A percentile compares a stretch with the other conserved stretches of the same genome.
Conservation (phyloP, 2,888 invertebrate species). For the Darwinula stevensoni region DNA sequence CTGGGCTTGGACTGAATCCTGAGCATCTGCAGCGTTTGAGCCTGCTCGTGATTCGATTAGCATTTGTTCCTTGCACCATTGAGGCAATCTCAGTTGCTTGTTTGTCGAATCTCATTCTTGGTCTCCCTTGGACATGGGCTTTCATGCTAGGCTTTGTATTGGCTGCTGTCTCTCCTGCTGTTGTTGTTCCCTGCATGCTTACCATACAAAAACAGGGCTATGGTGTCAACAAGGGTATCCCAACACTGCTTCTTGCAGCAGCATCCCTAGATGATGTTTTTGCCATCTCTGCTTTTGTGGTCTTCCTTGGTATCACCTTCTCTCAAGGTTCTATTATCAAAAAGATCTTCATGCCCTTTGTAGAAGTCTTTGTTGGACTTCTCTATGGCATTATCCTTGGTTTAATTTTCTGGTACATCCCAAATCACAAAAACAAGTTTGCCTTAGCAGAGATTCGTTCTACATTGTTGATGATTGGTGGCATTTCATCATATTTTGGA, state of each 20-base stretch:
- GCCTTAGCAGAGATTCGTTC: conserved; percentile 8
- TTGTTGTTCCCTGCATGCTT: conserved; percentile 80
- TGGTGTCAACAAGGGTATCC: conserved; percentile 79
- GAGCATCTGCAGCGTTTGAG: conserved; percentile 50
- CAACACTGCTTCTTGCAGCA: conserved; percentile 76
- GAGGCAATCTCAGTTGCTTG: conserved; percentile 41
- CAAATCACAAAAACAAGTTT: conserved; percentile 9
- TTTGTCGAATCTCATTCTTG: conserved; percentile 36
- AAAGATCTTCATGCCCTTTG: conserved; percentile 15
- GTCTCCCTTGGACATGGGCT: conserved; percentile 54
- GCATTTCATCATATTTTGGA: conserved; percentile 15
- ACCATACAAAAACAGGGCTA: conserved; percentile 54
- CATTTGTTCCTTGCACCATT: conserved; percentile 53
- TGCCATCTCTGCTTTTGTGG: conserved; percentile 76
- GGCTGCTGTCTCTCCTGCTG: conserved; percentile 84
- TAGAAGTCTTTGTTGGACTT: conserved; percentile 16
- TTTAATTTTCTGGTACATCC: conserved; percentile 16
- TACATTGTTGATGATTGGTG: conserved; percentile 13
- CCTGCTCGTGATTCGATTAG: conserved; percentile 36
- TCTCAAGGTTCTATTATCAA: conserved; percentile 8
- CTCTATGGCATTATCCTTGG: conserved; percentile 15
- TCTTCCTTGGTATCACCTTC: conserved; percentile 61
- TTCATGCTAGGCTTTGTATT: conserved; percentile 50
- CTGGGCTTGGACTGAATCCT: conserved; percentile 76
- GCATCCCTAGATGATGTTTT: conserved; percentile 82